phyloP scores from a whole-genome alignment of 2,113 vertebrate species.

The Ardeotis arabs region DNA sequence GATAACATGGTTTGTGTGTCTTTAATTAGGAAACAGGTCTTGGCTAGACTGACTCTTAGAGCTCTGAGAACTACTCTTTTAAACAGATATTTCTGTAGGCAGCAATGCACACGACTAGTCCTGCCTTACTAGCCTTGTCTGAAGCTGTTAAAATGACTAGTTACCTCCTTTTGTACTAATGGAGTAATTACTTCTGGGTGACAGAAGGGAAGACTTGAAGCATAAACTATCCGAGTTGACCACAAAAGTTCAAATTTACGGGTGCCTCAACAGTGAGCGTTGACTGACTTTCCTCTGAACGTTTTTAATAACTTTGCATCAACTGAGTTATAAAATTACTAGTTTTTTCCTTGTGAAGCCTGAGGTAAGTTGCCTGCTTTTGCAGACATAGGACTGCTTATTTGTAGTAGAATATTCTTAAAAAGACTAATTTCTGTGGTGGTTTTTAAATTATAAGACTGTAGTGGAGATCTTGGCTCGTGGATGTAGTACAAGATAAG shows the following conservation, averaged over 20 bases:
- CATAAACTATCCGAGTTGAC: neutral
- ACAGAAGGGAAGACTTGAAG: neutral
- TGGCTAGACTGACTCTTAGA: neutral
- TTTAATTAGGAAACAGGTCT: neutral
- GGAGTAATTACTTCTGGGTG: neutral
- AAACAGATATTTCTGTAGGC: neutral
- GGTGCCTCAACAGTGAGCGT: neutral
- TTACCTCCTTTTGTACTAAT: neutral
- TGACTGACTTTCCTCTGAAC: neutral
- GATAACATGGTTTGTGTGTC: neutral
- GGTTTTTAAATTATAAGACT: neutral
- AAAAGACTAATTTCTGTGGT: neutral
- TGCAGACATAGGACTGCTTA: neutral
- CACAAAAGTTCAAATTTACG: neutral
- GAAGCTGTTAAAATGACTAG: neutral
- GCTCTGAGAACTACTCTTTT: neutral
- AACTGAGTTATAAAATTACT: neutral
- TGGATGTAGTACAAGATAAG: neutral
- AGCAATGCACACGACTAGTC: neutral
- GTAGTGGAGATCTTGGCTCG: neutral
- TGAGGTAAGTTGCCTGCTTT: neutral
- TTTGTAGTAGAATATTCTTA: neutral
- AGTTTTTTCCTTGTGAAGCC: neutral
- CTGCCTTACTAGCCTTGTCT: neutral
- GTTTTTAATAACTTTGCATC: neutral